Conservation (phyloP, 1,140 invertebrate species). For the Bombus haemorrhoidalis region DNA sequence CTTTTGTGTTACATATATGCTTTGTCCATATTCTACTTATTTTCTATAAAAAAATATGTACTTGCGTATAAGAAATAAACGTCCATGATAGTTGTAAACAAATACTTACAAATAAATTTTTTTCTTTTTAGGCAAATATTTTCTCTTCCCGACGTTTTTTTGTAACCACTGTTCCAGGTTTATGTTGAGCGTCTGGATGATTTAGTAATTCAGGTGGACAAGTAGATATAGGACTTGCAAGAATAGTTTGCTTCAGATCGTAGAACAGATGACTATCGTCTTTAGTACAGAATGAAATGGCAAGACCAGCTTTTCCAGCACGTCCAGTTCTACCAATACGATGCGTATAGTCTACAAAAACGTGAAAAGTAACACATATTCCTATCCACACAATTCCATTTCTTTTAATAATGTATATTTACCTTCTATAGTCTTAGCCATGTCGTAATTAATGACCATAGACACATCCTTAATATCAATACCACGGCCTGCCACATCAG, state of each 20-base stretch:
- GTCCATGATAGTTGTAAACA: neutral
- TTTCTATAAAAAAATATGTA: conserved; percentile 30
- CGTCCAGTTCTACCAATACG: conserved; percentile 99
- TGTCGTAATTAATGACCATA: conserved; percentile 99
- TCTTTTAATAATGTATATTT: conserved; percentile 40
- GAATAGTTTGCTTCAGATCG: conserved; percentile 96
- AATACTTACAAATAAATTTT: neutral
- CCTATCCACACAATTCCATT: neutral
- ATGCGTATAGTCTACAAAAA: conserved; percentile 96
- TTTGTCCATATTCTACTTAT: neutral
- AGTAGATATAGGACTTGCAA: conserved; percentile 95
- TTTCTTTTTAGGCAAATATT: conserved; percentile 89
- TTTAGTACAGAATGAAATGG: conserved; percentile 98
- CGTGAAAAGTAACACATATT: conserved; percentile 9
- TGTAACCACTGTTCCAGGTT: conserved; percentile 96
- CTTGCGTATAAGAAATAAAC: neutral
- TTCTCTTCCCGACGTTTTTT: conserved; percentile 98
- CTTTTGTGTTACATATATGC: neutral
- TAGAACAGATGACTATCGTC: conserved; percentile 98
- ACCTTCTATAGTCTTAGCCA: conserved; percentile 99
- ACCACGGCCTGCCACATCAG: conserved; percentile 99
- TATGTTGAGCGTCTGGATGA: conserved; percentile 99
- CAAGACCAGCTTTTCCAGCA: conserved; percentile 98
- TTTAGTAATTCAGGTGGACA: conserved; percentile 99
- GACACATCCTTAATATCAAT: conserved; percentile 99